Percentiles rank a stretch among this genome's conserved stretches.
Conservation (phyloP, 2,888 invertebrate genomes). For the Eupithecia insigniata region DNA sequence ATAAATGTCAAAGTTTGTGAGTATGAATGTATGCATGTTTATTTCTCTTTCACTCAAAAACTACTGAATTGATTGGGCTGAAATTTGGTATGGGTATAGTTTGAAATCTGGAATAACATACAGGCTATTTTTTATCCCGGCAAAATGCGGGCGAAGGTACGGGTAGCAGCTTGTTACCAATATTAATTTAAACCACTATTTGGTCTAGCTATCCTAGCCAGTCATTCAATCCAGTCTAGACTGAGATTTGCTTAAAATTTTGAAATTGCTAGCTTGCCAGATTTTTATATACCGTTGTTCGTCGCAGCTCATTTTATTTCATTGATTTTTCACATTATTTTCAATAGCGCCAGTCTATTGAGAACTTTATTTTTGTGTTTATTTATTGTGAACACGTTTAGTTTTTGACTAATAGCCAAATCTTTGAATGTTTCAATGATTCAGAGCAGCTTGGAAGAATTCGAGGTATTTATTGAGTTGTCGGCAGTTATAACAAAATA, state of each 20-base stretch:
- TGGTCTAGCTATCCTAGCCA: neutral
- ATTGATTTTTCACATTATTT: neutral
- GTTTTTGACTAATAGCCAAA: conserved; percentile 38
- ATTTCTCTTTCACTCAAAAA: no score
- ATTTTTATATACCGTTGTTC: neutral
- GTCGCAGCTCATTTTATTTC: neutral
- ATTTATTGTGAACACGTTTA: conserved; percentile 22
- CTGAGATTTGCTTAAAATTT: neutral
- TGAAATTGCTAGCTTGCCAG: neutral
- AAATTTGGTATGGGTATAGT: no score
- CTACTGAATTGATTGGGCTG: no score
- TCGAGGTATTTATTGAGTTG: conserved; percentile 18
- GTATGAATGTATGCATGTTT: no score
- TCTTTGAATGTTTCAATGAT: conserved; percentile 25
- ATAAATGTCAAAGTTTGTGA: no score
- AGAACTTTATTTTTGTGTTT: conserved; percentile 9
- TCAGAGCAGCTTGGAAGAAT: conserved; percentile 17
- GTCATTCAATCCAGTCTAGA: neutral
- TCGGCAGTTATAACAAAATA: neutral
- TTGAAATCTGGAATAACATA: no score
- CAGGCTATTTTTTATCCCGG: no score
- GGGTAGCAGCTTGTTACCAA: no score
- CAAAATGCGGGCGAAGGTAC: no score
- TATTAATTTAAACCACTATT: neutral
- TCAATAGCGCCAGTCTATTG: neutral